These are phyloP conservation scores for Luperina nickerlii DNA, from an alignment of 2,888 invertebrate genomes.

Conservation along the genomic window DNA sequence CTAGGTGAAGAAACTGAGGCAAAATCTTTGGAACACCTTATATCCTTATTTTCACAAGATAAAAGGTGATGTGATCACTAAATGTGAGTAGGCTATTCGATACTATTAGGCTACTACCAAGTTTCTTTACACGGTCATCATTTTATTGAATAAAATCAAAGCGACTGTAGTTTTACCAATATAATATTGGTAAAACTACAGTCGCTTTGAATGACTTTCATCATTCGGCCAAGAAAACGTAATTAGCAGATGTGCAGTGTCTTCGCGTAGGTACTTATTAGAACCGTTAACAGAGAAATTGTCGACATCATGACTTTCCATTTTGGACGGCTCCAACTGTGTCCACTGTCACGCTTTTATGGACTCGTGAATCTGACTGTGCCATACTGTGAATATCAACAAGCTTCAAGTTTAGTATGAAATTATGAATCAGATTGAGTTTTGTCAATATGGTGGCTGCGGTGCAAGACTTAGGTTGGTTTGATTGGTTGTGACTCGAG, in stretches of 20 bases:
- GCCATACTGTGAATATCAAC: conserved; percentile 39
- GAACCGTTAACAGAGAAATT: conserved; percentile 62
- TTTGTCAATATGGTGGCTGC: background rate
- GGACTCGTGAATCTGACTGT: conserved; percentile 55
- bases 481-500: background rate
- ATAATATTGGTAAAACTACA: too few species aligned
- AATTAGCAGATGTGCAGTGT: conserved; percentile 34
- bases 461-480: background rate
- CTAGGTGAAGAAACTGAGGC: background rate
- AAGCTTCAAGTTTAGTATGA: conserved; percentile 14
- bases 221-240: conserved; percentile 20
- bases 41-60: background rate
- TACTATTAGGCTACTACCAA: background rate
- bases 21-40: background rate
- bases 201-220: conserved; percentile 19
- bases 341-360: conserved; percentile 70
- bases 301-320: conserved; percentile 67
- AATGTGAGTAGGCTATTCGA: background rate
- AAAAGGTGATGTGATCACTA: background rate
- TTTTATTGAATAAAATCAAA: conserved; percentile 6
- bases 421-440: background rate
- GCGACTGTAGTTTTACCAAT: background rate
- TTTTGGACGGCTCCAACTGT: conserved; percentile 60
- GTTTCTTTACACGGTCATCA: background rate
- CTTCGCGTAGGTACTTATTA: conserved; percentile 33